Percentiles rank a stretch among this genome's conserved stretches.
phyloP scores from a whole-genome alignment of 2,888 invertebrate species.

The Drosophila formosana region DNA sequence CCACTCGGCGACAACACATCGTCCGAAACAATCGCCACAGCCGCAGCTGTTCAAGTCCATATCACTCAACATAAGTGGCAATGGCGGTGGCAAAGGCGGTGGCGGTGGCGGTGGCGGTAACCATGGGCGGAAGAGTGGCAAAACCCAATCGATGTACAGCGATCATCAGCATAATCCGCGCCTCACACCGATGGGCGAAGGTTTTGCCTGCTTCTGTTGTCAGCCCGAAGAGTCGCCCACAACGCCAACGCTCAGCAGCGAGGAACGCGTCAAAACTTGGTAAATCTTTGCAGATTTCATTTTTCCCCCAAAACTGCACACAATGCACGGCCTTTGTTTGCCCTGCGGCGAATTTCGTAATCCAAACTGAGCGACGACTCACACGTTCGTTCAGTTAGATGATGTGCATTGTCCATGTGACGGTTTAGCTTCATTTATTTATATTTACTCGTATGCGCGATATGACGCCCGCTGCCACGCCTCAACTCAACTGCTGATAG shows the following conservation, averaged over 20 bases:
- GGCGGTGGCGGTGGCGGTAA: not conserved
- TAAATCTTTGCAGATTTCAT: constrained; percentile 21
- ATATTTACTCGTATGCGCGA: not conserved
- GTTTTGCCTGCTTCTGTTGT: constrained; percentile 66
- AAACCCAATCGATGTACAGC: constrained; percentile 3
- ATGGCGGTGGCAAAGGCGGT: not conserved
- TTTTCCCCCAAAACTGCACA: not conserved
- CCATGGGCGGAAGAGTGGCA: not conserved
- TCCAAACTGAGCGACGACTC: constrained; percentile 42
- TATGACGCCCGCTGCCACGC: not conserved
- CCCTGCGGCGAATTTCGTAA: constrained; percentile 15
- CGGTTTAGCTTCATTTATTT: not conserved
- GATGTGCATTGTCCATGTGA: constrained; percentile 1
- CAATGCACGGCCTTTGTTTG: constrained; percentile 50
- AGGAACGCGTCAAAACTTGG: constrained; percentile 34
- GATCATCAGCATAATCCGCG: constrained; percentile 37
- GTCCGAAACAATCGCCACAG: constrained; percentile 39
- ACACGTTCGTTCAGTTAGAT: constrained; percentile 67
- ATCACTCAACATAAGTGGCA: constrained; percentile 46
- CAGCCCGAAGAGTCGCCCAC: constrained; percentile 15
- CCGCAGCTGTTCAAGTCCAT: constrained; percentile 63
- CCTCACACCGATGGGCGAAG: constrained; percentile 18
- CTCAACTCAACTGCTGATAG: constrained; percentile 12
- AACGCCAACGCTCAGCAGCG: not conserved
- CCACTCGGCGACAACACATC: constrained; percentile 40